These are phyloP conservation scores for Tenthredo amoena DNA, from an alignment of 2,888 invertebrate species.

Conservation along the genomic window DNA sequence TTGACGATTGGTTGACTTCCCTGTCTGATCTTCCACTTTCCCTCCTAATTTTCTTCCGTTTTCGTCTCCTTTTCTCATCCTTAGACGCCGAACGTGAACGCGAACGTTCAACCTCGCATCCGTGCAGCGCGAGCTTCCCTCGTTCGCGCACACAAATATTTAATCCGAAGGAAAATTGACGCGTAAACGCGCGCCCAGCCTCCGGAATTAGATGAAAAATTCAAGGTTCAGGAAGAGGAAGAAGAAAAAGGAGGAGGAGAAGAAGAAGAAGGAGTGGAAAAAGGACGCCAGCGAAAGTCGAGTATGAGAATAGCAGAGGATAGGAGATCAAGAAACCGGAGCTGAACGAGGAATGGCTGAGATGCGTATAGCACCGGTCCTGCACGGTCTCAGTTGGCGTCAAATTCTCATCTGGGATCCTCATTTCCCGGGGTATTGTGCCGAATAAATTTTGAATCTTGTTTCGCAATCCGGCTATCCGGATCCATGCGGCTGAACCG, in stretches of 20 bases:
- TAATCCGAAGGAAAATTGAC: constrained; percentile 69
- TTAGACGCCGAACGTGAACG: not conserved
- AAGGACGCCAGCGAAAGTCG: not conserved
- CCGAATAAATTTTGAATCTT: constrained; percentile 46
- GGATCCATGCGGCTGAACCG: not conserved
- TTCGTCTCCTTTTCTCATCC: constrained; percentile 58
- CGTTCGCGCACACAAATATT: constrained; percentile 64
- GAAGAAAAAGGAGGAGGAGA: constrained; percentile 36
- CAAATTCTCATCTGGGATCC: constrained; percentile 47
- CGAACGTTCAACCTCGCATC: constrained; percentile 55
- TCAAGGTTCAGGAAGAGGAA: constrained; percentile 57
- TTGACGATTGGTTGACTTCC: constrained; percentile 21
- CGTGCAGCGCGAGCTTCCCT: constrained; percentile 59
- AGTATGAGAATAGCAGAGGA: constrained; percentile 41
- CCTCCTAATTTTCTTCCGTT: constrained; percentile 51
- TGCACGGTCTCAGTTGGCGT: constrained; percentile 49
- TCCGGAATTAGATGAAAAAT: constrained; percentile 62
- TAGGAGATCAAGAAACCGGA: constrained; percentile 39
- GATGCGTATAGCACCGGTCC: constrained; percentile 15
- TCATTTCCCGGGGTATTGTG: constrained; percentile 38
- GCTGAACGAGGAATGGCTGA: constrained; percentile 28
- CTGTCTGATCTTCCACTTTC: not conserved
- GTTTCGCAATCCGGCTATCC: not conserved
- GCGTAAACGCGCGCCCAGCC: constrained; percentile 56
- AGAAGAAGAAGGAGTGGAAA: constrained; percentile 55